Evolutionary conservation across 2,888 invertebrate genomes (phyloP), one percentile per base, ranked within the genome.

Genomic region (Pseudeuparius sepicola): DNA sequence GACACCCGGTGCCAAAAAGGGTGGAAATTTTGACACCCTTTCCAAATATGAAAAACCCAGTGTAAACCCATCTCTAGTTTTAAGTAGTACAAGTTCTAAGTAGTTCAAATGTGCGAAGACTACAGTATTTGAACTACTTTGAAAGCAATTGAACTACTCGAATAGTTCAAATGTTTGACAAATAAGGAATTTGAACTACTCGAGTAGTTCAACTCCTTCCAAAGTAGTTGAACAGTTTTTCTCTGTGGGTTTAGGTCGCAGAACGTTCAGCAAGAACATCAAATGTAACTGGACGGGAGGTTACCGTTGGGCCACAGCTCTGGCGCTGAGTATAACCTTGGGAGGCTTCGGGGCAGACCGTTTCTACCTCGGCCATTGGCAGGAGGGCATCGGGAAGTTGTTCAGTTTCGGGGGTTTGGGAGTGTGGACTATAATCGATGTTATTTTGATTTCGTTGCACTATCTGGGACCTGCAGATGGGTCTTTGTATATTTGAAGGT

Each of bases 321-420:
- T 98, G 27, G 71, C 90, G 31, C 71, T 97, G 4, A 94, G 96
- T 44, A 69, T 97, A 26, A 90, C 93, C 0, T 66, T 97, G n/a
- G 97, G 97, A 17, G 94, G 96, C 7, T 94, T 96, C 64, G 96
- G 96, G 15, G 93, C 90, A n/a, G 96, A 96, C 58, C 71, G 93
- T 43, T 98, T 98, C 63, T 98, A 98, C 56, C 68, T 98, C 17
- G 98, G 98, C 0, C 88, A 96, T 51, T 98, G 97, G 97, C 93
- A 94, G 62, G 96, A 94, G 64, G 98, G 94, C 4, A 92, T 98
- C 45, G 98, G 98, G 6, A 99, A 98, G 65, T 67, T 99, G 14
- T 98, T 98, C 56, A 97, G 94, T 64, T 98, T 98, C 64, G 98
- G 98, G 30, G 98, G 98, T 4, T 69, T 98, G 4, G 97, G 98